Evolutionary conservation across 2,797 vertebrate genomes (phyloP).

Genomic region (Falco cherrug): DNA sequence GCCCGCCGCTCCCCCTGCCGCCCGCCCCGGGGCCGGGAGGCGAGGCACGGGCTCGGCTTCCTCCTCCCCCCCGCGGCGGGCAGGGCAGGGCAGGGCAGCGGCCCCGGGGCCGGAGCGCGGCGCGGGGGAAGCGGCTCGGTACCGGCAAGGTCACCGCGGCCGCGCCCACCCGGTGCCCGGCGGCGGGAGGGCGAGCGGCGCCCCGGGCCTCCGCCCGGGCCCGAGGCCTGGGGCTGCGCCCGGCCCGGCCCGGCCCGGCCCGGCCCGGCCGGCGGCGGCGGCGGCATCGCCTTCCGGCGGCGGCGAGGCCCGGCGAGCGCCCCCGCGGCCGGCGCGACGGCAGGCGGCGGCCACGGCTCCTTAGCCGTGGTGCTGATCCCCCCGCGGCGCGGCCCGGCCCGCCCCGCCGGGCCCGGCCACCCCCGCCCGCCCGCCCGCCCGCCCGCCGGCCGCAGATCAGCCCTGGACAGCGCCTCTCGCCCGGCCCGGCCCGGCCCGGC

Average conservation of each 20-base stretch:
- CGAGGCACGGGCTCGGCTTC: not conserved
- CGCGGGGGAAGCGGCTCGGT: not conserved
- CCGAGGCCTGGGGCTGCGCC: not conserved
- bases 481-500: not conserved
- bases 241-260: not conserved
- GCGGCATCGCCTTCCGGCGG: conserved; percentile 70
- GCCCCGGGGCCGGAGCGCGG: not conserved
- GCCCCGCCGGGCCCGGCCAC: too few species aligned
- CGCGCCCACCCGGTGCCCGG: not conserved
- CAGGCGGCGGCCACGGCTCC: not conserved
- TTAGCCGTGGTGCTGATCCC: conserved; percentile 55
- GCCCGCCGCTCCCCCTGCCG: not conserved
- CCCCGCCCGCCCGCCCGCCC: not conserved
- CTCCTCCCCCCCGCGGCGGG: not conserved
- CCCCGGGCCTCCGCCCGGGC: not conserved
- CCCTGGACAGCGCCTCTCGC: conserved; percentile 18
- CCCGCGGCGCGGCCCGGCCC: not conserved
- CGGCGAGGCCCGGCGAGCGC: conserved; percentile 35
- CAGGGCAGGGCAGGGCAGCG: not conserved
- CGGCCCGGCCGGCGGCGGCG: too few species aligned
- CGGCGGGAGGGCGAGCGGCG: not conserved
- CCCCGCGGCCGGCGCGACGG: conserved; percentile 37
- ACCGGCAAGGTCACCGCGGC: not conserved
- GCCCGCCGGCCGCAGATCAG: conserved; percentile 40
- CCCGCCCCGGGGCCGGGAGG: not conserved